Evolutionary conservation across 53 echinoderm and acorn worm genomes (phyloP).

Genomic region (Apostichopus leukothele): DNA sequence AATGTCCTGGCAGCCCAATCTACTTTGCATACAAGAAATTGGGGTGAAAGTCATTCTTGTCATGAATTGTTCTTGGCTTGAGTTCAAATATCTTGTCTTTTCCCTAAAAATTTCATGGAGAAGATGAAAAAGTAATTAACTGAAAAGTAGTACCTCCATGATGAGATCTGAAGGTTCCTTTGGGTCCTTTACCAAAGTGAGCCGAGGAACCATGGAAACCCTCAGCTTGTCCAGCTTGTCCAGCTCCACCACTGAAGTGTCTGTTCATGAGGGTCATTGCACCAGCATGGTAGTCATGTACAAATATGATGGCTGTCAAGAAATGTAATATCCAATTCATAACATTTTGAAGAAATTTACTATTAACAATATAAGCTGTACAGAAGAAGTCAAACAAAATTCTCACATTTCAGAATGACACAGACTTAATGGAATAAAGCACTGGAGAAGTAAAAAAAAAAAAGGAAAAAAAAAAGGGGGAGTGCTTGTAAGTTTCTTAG

Average conservation of each 20-base stretch:
- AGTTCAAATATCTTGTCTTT: too few species aligned
- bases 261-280: conserved; percentile 87
- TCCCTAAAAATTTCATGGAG: neutral
- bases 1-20: too few species aligned
- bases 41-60: too few species aligned
- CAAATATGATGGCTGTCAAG: conserved; percentile 88
- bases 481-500: too few species aligned
- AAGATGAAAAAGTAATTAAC: neutral
- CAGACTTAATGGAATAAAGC: too few species aligned
- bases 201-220: conserved; percentile 49
- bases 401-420: too few species aligned
- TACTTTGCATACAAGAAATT: too few species aligned
- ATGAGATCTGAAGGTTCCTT: conserved; percentile 65
- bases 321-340: neutral
- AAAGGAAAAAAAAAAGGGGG: too few species aligned
- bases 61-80: too few species aligned
- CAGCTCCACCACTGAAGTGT: conserved; percentile 68
- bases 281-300: conserved; percentile 92
- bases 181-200: conserved; percentile 69
- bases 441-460: too few species aligned
- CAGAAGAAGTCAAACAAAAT: too few species aligned
- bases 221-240: conserved; percentile 27
- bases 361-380: too few species aligned
- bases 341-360: neutral
- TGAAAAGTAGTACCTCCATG: conserved; percentile 39